Percentiles rank a stretch among this genome's conserved stretches.
These are phyloP conservation scores for Cacoxenus indagator DNA, from an alignment of 2,888 invertebrate species.

Conservation along the genomic window DNA sequence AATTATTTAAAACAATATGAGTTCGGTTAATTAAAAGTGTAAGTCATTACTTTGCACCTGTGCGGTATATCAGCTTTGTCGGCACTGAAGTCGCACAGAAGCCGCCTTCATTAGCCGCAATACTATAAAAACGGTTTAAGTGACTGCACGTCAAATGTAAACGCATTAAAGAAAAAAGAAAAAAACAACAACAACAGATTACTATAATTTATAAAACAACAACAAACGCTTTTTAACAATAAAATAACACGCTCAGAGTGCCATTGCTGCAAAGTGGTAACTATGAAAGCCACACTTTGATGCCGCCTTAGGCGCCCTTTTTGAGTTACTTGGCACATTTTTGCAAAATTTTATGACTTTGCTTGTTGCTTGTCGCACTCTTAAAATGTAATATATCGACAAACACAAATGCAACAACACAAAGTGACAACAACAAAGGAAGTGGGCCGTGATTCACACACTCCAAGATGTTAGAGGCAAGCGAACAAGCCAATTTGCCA, in stretches of 20 bases:
- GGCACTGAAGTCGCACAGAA: slow-evolving; percentile 42
- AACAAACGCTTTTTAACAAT: slow-evolving; percentile 14
- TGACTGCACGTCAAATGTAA: slow-evolving; percentile 43
- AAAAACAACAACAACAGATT: slow-evolving; percentile 29
- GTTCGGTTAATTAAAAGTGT: slow-evolving; percentile 21
- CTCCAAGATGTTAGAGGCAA: background rate
- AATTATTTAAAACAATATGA: no score
- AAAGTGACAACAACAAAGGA: background rate
- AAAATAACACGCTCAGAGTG: background rate
- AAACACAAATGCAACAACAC: slow-evolving; percentile 12
- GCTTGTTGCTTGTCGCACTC: slow-evolving; percentile 18
- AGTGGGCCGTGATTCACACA: background rate
- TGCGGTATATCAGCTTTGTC: background rate
- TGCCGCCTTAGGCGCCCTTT: background rate
- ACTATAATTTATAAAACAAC: slow-evolving; percentile 14
- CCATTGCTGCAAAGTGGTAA: background rate
- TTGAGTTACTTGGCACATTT: no score
- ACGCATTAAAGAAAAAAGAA: background rate
- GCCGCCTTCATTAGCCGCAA: slow-evolving; percentile 57
- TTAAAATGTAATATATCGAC: slow-evolving; percentile 63
- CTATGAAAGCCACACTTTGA: background rate
- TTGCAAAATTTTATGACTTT: background rate
- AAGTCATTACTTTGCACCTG: background rate
- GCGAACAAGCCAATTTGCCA: background rate
- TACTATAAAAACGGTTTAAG: slow-evolving; percentile 40